Percentiles rank a stretch among this genome's conserved stretches.
phyloP scores from a whole-genome alignment of 2,888 invertebrate genomes.

The Drosophila percnosoma region DNA sequence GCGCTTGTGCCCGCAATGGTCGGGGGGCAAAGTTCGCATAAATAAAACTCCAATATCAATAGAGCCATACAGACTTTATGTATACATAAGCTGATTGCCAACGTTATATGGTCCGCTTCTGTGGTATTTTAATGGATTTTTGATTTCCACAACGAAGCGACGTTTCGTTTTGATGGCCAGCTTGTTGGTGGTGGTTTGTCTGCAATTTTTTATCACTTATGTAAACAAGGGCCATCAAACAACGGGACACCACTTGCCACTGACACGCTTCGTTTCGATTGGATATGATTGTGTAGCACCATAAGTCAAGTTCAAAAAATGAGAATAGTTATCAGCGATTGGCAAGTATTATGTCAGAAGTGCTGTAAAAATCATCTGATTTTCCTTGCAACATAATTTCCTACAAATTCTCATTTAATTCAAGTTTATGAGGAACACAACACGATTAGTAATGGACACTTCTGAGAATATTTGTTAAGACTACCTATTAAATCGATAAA shows the following conservation, averaged over 20 bases:
- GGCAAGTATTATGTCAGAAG: background rate
- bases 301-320: background rate
- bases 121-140: slow-evolving; percentile 82
- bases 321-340: slow-evolving; percentile 2
- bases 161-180: slow-evolving; percentile 31
- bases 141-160: slow-evolving; percentile 71
- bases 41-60: slow-evolving; percentile 70
- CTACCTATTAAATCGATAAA: background rate
- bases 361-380: background rate
- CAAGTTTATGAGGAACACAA: background rate
- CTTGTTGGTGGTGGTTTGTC: slow-evolving; percentile 37
- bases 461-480: background rate
- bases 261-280: slow-evolving; percentile 52
- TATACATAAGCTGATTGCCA: slow-evolving; percentile 69
- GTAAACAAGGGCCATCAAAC: slow-evolving; percentile 80
- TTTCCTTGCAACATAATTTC: background rate
- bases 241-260: slow-evolving; percentile 72
- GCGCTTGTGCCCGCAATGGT: slow-evolving; percentile 1
- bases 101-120: slow-evolving; percentile 55
- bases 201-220: slow-evolving; percentile 78
- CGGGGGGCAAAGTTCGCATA: slow-evolving; percentile 67
- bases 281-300: background rate
- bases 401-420: background rate
- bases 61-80: slow-evolving; percentile 45
- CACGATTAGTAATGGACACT: background rate